Base-by-base conservation (phyloP, 2,797 vertebrate species). In the Onychomys arenicola region DNA sequence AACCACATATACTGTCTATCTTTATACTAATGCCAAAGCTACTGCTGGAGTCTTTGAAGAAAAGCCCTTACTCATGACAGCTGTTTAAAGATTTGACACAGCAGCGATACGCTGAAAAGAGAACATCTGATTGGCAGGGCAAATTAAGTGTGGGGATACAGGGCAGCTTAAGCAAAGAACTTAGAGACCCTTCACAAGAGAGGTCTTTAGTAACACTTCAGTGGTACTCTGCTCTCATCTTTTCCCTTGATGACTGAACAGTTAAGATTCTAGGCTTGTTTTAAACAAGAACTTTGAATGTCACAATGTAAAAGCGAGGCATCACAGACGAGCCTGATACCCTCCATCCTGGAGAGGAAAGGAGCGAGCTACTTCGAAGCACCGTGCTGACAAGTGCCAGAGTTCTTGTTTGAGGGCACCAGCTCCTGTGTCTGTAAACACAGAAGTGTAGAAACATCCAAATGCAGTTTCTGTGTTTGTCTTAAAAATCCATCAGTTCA, bases 401-500 rank as follows among this genome's bases (percentile, higher is more conserved):
- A 29, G 46, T 85, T 91, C 90, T 61, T 25, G 32, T 4, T 25
- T 14, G 34, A 34, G 25, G 80, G 76, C 32, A 57, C 93, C 25
- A 49, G 73, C 10, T 57, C 32, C 43, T 78, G 25, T 17, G 10
- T 86, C 34, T 21, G 57, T 40, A 80, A 89, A 91, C 1, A 6
- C 76, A 89, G 52, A 23, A 37, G 90, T 65, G 61, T 32, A 92
- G 27, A 92, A 93, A 65, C 78, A 40, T 80, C 83, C 96, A 87
- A 86, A 69, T 69, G 84, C 86, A 82, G 80, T 84, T 40, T 61
- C 43, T 65, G 40, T 81, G 46, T 65, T 91, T 89, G 82, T 93
- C 89, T 97, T 91, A 95, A 69, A 94, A 94, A 96, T 67, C 63
- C 80, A 96, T 97, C 80, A 90, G 71, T 92, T 94, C 88, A 96